These are phyloP conservation scores for Sebastolobus alascanus DNA, from an alignment of 2,797 vertebrate species.

Conservation along the genomic window DNA sequence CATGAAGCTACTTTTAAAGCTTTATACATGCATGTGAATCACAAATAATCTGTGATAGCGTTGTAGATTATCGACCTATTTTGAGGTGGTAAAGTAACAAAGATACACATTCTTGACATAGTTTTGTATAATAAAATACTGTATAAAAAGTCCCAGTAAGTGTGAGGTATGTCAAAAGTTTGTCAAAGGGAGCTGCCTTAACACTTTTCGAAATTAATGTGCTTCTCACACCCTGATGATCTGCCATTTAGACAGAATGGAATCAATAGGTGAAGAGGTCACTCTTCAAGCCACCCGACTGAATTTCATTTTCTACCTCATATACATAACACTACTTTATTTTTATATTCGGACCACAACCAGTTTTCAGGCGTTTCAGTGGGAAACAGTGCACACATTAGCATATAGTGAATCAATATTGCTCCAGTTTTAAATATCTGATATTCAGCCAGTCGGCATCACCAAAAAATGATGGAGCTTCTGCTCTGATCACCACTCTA, in stretches of 20 bases:
- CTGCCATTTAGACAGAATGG: slow-evolving; percentile 58
- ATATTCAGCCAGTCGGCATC: background rate
- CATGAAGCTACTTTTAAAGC: background rate
- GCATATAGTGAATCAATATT: slow-evolving; percentile 28
- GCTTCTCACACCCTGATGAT: slow-evolving; percentile 68
- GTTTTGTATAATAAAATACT: background rate
- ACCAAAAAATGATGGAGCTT: background rate
- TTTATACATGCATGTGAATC: background rate
- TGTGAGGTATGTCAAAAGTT: slow-evolving; percentile 54
- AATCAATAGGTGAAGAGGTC: slow-evolving; percentile 80
- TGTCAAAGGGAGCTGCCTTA: slow-evolving; percentile 42
- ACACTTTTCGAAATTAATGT: slow-evolving; percentile 70
- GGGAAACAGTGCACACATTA: slow-evolving; percentile 27
- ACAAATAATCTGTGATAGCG: background rate
- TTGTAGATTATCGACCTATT: background rate
- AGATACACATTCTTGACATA: slow-evolving; percentile 3
- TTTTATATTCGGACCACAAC: slow-evolving; percentile 52
- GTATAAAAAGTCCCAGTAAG: slow-evolving; percentile 2
- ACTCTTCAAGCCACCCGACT: slow-evolving; percentile 50
- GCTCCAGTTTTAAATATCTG: slow-evolving; percentile 25
- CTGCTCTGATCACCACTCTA: slow-evolving; percentile 10
- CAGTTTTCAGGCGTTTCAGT: slow-evolving; percentile 30
- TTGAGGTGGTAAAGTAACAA: background rate
- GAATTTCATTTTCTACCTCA: slow-evolving; percentile 73
- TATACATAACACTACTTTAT: slow-evolving; percentile 69